Conservation (phyloP, 1,140 invertebrate genomes). For the Condylostylus longicornis region DNA sequence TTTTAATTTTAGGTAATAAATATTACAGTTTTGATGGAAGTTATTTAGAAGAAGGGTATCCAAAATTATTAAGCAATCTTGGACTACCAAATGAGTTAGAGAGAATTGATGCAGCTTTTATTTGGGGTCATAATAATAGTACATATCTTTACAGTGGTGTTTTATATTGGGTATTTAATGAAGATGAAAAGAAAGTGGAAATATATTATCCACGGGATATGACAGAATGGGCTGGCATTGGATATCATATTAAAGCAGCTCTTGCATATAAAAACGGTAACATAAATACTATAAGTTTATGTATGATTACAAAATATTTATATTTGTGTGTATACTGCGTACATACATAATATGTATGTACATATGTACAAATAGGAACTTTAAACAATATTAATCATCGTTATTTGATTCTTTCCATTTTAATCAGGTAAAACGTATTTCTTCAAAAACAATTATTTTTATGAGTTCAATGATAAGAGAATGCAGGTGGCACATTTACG, state of each 20-base stretch:
- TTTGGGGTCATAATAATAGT: constrained; percentile 77
- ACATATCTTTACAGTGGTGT: constrained; percentile 80
- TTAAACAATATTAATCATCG: no score
- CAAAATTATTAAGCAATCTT: constrained; percentile 53
- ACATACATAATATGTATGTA: no score
- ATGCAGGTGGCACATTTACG: constrained; percentile 65
- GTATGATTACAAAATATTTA: no score
- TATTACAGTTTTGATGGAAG: constrained; percentile 63
- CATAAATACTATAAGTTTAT: constrained; percentile 9
- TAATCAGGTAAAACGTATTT: constrained; percentile 92
- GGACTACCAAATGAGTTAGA: constrained; percentile 64
- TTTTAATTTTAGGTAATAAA: constrained; percentile 43
- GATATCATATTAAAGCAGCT: constrained; percentile 66
- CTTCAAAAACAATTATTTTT: constrained; percentile 83
- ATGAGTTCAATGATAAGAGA: constrained; percentile 79
- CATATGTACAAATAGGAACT: no score
- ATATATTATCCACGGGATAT: constrained; percentile 78
- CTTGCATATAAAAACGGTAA: constrained; percentile 75
- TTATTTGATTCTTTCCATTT: no score
- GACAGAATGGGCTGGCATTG: constrained; percentile 72
- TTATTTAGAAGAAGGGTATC: constrained; percentile 51
- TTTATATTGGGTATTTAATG: constrained; percentile 83
- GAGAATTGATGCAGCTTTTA: constrained; percentile 76
- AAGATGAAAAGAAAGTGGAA: constrained; percentile 58
- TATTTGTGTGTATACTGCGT: no score